Percentiles rank a stretch among this genome's conserved stretches.
phyloP scores from a whole-genome alignment of 2,113 vertebrate genomes.

The Octodon degus region DNA sequence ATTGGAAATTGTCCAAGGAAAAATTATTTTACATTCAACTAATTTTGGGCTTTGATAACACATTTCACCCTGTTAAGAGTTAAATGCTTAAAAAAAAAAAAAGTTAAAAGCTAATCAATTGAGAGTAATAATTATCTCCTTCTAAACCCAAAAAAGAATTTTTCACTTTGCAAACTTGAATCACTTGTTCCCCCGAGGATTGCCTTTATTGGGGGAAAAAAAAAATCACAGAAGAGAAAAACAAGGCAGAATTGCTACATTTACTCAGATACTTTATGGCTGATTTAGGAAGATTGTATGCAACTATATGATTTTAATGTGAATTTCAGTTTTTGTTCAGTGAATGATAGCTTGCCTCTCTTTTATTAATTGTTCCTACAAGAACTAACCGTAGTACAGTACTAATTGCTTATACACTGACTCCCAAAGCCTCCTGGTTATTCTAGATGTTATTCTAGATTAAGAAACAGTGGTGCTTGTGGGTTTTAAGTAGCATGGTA shows the following conservation, averaged over 20 bases:
- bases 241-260: neutral
- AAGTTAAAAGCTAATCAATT: neutral
- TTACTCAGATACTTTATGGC: neutral
- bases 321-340: conserved; percentile 47
- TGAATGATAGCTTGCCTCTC: neutral
- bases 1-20: conserved; percentile 44
- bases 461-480: conserved; percentile 19
- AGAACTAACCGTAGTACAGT: neutral
- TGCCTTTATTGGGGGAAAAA: neutral
- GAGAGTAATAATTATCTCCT: conserved; percentile 28
- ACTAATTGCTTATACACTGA: conserved; percentile 2
- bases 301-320: conserved; percentile 27
- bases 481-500: conserved; percentile 58
- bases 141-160: conserved; percentile 11
- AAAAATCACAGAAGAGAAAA: neutral
- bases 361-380: conserved; percentile 54
- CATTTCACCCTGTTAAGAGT: conserved; percentile 31
- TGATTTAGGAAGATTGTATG: conserved; percentile 51
- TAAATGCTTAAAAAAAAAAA: neutral
- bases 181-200: conserved; percentile 6
- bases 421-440: neutral
- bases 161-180: neutral
- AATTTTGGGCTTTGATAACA: conserved; percentile 52
- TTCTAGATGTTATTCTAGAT: conserved; percentile 19
- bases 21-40: conserved; percentile 49